These are phyloP conservation scores for Anolis carolinensis DNA, from an alignment of 2,113 vertebrate species.

Conservation along the genomic window DNA sequence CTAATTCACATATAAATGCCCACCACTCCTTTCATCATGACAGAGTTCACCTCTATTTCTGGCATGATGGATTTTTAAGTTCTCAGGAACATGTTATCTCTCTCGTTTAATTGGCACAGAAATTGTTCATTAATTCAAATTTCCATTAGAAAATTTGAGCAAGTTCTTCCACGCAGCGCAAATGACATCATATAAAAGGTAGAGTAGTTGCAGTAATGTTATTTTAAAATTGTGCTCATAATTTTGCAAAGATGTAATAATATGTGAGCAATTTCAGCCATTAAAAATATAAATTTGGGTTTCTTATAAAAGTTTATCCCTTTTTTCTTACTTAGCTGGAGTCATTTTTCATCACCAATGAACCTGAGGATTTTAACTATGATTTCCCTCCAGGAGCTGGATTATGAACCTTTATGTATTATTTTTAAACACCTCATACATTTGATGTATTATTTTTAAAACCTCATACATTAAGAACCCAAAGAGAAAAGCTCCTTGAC, in stretches of 20 bases:
- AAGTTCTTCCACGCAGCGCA: not conserved
- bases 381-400: not conserved
- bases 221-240: not conserved
- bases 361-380: not conserved
- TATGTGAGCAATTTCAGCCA: not conserved
- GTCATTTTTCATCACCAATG: not conserved
- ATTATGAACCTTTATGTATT: not conserved
- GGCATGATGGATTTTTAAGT: not conserved
- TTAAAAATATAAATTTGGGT: not conserved
- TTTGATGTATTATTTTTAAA: not conserved
- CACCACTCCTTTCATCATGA: not conserved
- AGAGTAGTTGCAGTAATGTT: not conserved
- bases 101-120: not conserved
- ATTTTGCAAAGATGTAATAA: not conserved
- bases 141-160: not conserved
- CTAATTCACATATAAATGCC: not conserved
- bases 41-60: not conserved
- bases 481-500: not conserved
- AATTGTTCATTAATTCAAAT: not conserved
- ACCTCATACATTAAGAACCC: not conserved
- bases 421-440: not conserved
- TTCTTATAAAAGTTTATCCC: not conserved
- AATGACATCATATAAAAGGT: not conserved
- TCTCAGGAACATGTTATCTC: not conserved
- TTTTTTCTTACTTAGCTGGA: not conserved